These are phyloP conservation scores for Cryptocephalus primarius DNA, from an alignment of 2,888 invertebrate genomes.

Conservation along the genomic window DNA sequence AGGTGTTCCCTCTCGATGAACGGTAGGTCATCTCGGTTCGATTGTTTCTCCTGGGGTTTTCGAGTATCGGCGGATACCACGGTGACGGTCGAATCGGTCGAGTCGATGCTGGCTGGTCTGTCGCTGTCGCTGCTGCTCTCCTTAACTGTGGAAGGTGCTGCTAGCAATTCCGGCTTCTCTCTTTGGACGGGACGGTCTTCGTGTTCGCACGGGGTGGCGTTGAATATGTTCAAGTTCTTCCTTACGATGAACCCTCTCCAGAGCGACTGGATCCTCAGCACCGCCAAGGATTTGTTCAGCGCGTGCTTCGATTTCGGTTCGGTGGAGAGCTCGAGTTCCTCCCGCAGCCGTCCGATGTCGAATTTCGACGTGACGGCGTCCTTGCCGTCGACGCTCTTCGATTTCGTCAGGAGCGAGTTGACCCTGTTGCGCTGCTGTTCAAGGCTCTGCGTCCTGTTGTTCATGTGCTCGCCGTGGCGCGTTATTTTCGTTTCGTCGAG, in stretches of 20 bases:
- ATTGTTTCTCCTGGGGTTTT: not conserved
- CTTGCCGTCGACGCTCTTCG: too few relatives aligned
- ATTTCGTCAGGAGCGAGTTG: too few relatives aligned
- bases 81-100: slow-evolving; percentile 21
- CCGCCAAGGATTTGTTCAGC: slow-evolving; percentile 6
- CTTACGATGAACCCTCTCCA: slow-evolving; percentile 15
- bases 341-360: not conserved
- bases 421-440: too few relatives aligned
- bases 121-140: slow-evolving; percentile 1
- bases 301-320: not conserved
- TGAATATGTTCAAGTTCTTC: not conserved
- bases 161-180: slow-evolving; percentile 3
- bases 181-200: slow-evolving; percentile 6
- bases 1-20: slow-evolving; percentile 3
- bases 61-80: slow-evolving; percentile 13
- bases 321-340: not conserved
- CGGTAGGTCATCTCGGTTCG: not conserved
- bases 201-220: not conserved
- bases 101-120: slow-evolving; percentile 19
- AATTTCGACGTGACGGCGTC: not conserved
- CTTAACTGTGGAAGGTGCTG: slow-evolving; percentile 3
- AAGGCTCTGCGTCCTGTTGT: too few relatives aligned
- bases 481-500: too few relatives aligned
- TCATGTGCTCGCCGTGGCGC: too few relatives aligned
- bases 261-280: slow-evolving; percentile 15